Evolutionary conservation across 2,797 vertebrate genomes (phyloP).

Genomic region (Lycodopsis pacificus): DNA sequence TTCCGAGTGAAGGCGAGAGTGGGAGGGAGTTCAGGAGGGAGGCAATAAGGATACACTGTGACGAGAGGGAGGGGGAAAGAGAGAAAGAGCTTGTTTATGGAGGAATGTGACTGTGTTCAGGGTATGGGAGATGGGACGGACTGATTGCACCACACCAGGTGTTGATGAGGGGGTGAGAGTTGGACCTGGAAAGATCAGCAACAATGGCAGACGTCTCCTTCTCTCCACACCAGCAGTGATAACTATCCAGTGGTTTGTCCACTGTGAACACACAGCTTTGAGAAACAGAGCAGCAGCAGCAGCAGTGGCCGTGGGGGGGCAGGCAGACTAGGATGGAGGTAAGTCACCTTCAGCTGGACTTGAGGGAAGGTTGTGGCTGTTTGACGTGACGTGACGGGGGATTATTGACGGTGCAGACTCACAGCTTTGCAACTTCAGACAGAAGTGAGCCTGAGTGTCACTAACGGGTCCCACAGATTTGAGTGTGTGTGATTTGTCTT

Average conservation of each 20-base stretch:
- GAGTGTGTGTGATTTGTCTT: slow-evolving; percentile 8
- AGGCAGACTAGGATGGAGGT: slow-evolving; percentile 70
- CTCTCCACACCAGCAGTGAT: slow-evolving; percentile 18
- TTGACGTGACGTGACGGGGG: slow-evolving; percentile 55
- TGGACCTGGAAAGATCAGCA: slow-evolving; percentile 40
- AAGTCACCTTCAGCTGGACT: slow-evolving; percentile 61
- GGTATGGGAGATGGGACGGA: slow-evolving; percentile 75
- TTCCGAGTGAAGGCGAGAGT: slow-evolving; percentile 68
- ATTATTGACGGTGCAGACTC: slow-evolving; percentile 35
- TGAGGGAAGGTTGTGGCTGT: slow-evolving; percentile 37
- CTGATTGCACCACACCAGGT: slow-evolving; percentile 59
- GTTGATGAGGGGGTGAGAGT: slow-evolving; percentile 48
- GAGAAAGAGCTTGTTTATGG: slow-evolving; percentile 67
- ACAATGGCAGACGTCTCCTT: slow-evolving; percentile 43
- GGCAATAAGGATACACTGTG: slow-evolving; percentile 67
- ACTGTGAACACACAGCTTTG: slow-evolving; percentile 56
- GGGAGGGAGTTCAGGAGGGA: slow-evolving; percentile 74
- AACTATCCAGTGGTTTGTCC: slow-evolving; percentile 48
- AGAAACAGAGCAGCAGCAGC: slow-evolving; percentile 42
- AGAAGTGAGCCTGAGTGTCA: slow-evolving; percentile 15
- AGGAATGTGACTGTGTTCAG: slow-evolving; percentile 79
- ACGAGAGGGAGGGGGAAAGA: slow-evolving; percentile 60
- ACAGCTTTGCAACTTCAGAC: slow-evolving; percentile 15
- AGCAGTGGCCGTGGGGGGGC: slow-evolving; percentile 47
- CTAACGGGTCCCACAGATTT: slow-evolving; percentile 6